Evolutionary conservation across 2,888 invertebrate genomes (phyloP).

Genomic region (Coelogynopora nodosa): DNA sequence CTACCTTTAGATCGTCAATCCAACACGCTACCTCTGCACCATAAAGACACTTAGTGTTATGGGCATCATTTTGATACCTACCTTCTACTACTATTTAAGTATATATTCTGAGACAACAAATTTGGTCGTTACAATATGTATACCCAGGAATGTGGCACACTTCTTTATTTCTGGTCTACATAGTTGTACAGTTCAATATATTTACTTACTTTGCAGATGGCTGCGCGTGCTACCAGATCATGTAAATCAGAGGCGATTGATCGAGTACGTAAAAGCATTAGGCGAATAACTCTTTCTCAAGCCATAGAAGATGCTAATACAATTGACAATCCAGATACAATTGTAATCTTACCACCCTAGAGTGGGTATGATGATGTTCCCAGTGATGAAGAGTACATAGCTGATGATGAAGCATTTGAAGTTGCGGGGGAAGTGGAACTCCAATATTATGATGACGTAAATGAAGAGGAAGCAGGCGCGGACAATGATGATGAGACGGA

Average conservation of each 20-base stretch:
- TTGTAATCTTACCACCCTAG: not conserved
- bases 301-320: not conserved
- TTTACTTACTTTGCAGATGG: not conserved
- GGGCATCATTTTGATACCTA: no score
- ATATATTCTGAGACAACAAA: no score
- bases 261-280: not conserved
- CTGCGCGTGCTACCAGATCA: not conserved
- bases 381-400: not conserved
- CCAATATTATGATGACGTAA: not conserved
- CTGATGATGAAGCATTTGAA: not conserved
- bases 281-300: not conserved
- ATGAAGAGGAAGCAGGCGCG: not conserved
- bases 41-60: not conserved
- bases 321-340: not conserved
- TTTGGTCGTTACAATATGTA: no score
- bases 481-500: not conserved
- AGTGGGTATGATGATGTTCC: not conserved
- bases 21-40: not conserved
- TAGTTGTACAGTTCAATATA: not conserved
- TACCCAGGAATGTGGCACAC: no score
- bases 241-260: not conserved
- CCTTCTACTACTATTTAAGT: no score
- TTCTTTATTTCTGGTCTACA: not conserved
- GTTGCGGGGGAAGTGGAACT: not conserved
- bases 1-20: not conserved